Percentiles rank a stretch among this genome's conserved stretches.
Conservation (phyloP, 2,113 vertebrate species). For the Mixornis gularis region DNA sequence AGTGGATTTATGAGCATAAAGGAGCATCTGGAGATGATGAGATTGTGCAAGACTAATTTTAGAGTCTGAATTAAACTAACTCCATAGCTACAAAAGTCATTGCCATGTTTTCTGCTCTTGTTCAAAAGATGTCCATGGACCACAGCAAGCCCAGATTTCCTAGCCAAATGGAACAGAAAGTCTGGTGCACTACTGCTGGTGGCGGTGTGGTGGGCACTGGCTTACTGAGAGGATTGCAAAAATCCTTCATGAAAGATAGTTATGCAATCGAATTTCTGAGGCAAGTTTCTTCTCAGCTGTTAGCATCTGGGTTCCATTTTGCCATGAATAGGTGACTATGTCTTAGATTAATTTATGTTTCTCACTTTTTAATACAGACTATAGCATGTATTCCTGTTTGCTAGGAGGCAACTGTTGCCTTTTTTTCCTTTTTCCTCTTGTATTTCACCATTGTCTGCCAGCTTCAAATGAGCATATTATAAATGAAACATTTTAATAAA, state of each 20-base stretch:
- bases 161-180: background rate
- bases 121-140: background rate
- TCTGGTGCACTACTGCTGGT: background rate
- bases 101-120: background rate
- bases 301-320: constrained; percentile 46
- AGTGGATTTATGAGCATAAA: constrained; percentile 46
- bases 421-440: fast-evolving
- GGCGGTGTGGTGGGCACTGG: background rate
- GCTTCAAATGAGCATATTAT: background rate
- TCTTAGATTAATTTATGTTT: constrained; percentile 21
- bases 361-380: background rate
- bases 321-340: constrained; percentile 32
- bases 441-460: background rate
- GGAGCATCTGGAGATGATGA: constrained; percentile 61
- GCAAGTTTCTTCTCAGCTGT: constrained; percentile 26
- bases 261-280: background rate
- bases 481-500: background rate
- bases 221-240: background rate
- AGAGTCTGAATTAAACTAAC: constrained; percentile 26
- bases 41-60: constrained; percentile 61
- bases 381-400: background rate
- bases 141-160: background rate
- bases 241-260: constrained; percentile 10
- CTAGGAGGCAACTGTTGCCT: background rate
- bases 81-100: background rate